These are phyloP conservation scores for Haemorhous mexicanus DNA, from an alignment of 2,113 vertebrate species.

Conservation along the genomic window DNA sequence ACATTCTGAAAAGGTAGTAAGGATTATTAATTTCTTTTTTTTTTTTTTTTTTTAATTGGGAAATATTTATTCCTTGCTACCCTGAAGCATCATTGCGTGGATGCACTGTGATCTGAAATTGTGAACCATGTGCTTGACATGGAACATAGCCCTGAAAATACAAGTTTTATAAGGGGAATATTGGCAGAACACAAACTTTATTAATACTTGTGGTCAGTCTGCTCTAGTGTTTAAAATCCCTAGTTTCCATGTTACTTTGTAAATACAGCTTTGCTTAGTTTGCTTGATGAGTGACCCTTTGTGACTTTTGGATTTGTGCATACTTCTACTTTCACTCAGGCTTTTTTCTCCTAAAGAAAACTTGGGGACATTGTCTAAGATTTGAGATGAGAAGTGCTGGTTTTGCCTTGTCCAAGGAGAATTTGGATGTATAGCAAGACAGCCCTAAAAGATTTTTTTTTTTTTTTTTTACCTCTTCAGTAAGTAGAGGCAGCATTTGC, in stretches of 20 bases:
- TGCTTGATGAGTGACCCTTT: not conserved
- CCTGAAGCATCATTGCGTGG: not conserved
- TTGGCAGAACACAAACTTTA: not conserved
- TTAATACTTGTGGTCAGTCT: not conserved
- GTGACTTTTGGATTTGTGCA: not conserved
- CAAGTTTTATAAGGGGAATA: not conserved
- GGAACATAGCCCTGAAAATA: not conserved
- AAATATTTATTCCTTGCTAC: not conserved
- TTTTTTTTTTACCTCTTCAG: not conserved
- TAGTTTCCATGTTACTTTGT: conserved; percentile 34
- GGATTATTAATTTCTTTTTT: not conserved
- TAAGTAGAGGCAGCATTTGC: not conserved
- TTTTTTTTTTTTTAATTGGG: not conserved
- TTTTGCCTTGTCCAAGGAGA: not conserved
- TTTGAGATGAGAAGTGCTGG: not conserved
- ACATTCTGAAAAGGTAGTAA: not conserved
- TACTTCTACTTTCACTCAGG: not conserved
- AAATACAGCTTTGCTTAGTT: conserved; percentile 8
- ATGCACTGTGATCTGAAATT: not conserved
- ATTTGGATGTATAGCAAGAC: not conserved
- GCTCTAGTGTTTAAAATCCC: conserved; percentile 19
- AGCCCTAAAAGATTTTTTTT: not conserved
- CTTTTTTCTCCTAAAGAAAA: not conserved
- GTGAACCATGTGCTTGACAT: fast-evolving
- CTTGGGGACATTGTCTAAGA: not conserved